Conservation (phyloP, 2,888 invertebrate genomes). For the Phortica okadai region DNA sequence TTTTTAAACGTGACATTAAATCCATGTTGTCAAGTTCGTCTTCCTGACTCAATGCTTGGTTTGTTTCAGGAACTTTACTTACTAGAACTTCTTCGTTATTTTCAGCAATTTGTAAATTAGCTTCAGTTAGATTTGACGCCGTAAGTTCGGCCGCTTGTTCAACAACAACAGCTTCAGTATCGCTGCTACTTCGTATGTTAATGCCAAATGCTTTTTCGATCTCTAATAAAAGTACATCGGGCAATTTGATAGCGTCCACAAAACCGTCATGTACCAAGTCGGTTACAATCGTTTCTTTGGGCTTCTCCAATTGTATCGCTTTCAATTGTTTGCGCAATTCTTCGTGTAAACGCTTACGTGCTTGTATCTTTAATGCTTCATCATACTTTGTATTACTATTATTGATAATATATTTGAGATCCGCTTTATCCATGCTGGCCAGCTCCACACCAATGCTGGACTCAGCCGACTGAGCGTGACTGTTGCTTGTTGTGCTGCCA, state of each 20-base stretch:
- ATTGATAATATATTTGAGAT: constrained; percentile 74
- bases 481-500: constrained; percentile 54
- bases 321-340: constrained; percentile 72
- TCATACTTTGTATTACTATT: constrained; percentile 73
- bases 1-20: constrained; percentile 54
- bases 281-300: constrained; percentile 52
- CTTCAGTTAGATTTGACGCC: too few relatives aligned
- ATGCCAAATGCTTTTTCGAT: constrained; percentile 73
- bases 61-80: neutral
- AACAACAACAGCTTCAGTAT: neutral
- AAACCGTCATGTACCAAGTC: constrained; percentile 71
- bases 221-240: constrained; percentile 68
- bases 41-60: neutral
- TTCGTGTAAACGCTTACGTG: constrained; percentile 69
- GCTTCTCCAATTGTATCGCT: constrained; percentile 64
- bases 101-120: neutral
- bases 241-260: constrained; percentile 72
- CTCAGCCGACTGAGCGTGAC: constrained; percentile 53
- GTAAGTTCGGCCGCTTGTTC: neutral
- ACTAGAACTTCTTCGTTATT: neutral
- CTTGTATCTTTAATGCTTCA: constrained; percentile 70
- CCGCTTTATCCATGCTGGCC: constrained; percentile 72
- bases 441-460: constrained; percentile 63
- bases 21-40: constrained; percentile 42
- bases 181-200: constrained; percentile 53